Conservation (phyloP, 2,888 invertebrate genomes). For the Vanessa cardui region DNA sequence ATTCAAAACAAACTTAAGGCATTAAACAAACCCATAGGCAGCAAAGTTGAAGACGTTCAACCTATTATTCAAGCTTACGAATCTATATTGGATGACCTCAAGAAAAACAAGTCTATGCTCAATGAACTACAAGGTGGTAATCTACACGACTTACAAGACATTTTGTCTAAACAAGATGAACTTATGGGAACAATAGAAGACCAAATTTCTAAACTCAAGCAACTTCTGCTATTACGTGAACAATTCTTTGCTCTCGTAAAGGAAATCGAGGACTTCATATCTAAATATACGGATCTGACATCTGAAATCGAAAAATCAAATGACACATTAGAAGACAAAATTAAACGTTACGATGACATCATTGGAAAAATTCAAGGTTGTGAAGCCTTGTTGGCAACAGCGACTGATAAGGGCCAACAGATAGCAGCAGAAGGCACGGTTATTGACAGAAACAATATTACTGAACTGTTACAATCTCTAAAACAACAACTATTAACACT, state of each 20-base stretch:
- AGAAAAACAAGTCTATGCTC: constrained; percentile 89
- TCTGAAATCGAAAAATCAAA: constrained; percentile 93
- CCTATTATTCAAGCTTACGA: constrained; percentile 90
- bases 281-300: constrained; percentile 93
- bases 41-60: constrained; percentile 94
- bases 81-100: constrained; percentile 89
- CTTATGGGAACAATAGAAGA: constrained; percentile 92
- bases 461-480: constrained; percentile 92
- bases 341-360: constrained; percentile 92
- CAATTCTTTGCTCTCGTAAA: constrained; percentile 94
- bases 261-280: constrained; percentile 93
- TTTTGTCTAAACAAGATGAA: constrained; percentile 92
- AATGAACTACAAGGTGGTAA: constrained; percentile 90
- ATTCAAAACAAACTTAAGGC: constrained; percentile 93
- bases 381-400: constrained; percentile 92
- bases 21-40: constrained; percentile 93
- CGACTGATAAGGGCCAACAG: constrained; percentile 95
- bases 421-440: constrained; percentile 95
- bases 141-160: constrained; percentile 89
- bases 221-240: constrained; percentile 90
- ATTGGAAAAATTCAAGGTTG: constrained; percentile 94
- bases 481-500: constrained; percentile 92
- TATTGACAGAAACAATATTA: constrained; percentile 93
- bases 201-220: constrained; percentile 91
- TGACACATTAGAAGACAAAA: constrained; percentile 92